A percentile compares a stretch with the other conserved stretches of the same genome.
phyloP scores from a whole-genome alignment of 2,113 vertebrate genomes.

The Nothobranchius kuhntae region DNA sequence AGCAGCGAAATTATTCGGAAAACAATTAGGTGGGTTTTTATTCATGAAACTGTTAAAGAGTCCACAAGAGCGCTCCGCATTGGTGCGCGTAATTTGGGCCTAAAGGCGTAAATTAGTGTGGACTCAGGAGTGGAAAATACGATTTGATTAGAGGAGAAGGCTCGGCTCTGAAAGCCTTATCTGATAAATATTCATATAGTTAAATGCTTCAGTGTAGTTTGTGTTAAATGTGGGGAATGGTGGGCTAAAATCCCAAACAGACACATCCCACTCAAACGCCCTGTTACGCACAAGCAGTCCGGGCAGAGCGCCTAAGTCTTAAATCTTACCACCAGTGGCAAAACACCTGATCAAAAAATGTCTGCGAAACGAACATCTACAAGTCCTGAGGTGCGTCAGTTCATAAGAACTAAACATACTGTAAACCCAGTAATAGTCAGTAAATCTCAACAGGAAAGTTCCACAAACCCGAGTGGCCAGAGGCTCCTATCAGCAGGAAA shows the following conservation, averaged over 20 bases:
- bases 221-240: constrained; percentile 67
- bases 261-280: constrained; percentile 69
- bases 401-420: neutral
- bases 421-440: neutral
- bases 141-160: constrained; percentile 60
- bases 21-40: no score
- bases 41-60: neutral
- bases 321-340: neutral
- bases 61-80: constrained; percentile 9
- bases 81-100: constrained; percentile 28
- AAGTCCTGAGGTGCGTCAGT: neutral
- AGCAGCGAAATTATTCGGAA: no score
- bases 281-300: constrained; percentile 34
- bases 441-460: neutral
- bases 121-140: constrained; percentile 41
- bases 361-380: neutral
- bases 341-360: constrained; percentile 2
- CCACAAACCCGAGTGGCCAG: neutral
- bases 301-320: neutral
- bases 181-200: constrained; percentile 80
- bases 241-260: constrained; percentile 42
- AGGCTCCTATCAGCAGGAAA: neutral
- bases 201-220: constrained; percentile 60
- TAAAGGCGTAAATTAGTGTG: constrained; percentile 53
- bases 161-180: constrained; percentile 44